Conservation (phyloP, 2,888 invertebrate genomes). For the Heliconius cydno region DNA sequence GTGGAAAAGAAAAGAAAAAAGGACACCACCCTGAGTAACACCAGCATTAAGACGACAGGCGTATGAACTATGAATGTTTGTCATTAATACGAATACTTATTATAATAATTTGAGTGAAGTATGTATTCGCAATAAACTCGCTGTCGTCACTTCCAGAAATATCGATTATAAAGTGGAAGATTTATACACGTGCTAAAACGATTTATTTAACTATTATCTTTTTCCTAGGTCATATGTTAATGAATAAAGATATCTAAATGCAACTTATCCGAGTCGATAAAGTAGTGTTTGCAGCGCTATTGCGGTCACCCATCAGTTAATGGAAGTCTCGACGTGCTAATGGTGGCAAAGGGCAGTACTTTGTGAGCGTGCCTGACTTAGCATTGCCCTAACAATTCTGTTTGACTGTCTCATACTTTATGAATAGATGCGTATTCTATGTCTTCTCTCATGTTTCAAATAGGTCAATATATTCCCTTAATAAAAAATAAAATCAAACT, state of each 20-base stretch:
- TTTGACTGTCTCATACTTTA: not conserved
- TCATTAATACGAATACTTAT: too few relatives aligned
- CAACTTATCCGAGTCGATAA: constrained; percentile 26
- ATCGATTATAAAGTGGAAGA: not conserved
- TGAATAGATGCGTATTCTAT: not conserved
- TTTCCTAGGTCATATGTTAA: constrained; percentile 22
- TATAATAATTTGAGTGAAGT: not conserved
- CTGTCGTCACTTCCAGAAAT: not conserved
- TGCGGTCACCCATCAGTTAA: constrained; percentile 70
- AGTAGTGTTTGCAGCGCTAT: constrained; percentile 63
- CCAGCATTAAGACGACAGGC: too few relatives aligned
- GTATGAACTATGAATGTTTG: too few relatives aligned
- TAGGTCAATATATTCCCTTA: too few relatives aligned
- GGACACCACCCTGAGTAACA: too few relatives aligned
- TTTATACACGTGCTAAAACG: not conserved
- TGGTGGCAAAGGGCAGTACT: constrained; percentile 46
- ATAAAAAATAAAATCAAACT: too few relatives aligned
- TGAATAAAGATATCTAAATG: constrained; percentile 31
- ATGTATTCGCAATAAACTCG: not conserved
- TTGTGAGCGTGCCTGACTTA: constrained; percentile 37
- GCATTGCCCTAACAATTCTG: constrained; percentile 18
- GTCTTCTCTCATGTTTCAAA: not conserved
- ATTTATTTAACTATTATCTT: not conserved
- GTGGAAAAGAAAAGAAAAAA: too few relatives aligned
- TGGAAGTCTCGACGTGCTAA: constrained; percentile 60